A percentile compares a stretch with the other conserved stretches of the same genome.
Evolutionary conservation across 1,140 invertebrate species (phyloP).

Genomic region (Pristionchus pacificus): DNA sequence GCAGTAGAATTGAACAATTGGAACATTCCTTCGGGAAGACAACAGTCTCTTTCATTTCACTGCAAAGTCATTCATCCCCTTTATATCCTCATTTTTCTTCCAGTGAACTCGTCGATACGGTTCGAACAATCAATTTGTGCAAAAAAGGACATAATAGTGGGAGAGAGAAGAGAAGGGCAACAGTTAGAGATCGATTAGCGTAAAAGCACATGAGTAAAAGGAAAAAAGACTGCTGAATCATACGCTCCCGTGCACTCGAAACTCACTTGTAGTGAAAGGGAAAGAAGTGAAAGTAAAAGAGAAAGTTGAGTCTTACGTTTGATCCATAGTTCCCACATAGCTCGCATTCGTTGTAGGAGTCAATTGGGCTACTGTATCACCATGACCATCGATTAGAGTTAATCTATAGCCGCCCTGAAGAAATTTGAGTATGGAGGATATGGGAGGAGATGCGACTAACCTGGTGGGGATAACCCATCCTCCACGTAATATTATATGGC

Average conservation of each 20-base stretch:
- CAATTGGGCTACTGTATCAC: slow-evolving; percentile 9
- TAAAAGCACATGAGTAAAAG: no score
- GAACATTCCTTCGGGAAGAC: slow-evolving; percentile 78
- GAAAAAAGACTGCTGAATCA: no score
- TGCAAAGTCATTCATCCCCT: slow-evolving; percentile 12
- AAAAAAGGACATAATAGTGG: not conserved
- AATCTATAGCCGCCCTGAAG: slow-evolving; percentile 23
- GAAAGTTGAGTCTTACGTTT: no score
- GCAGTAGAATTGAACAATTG: slow-evolving; percentile 81
- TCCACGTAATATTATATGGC: slow-evolving; percentile 84
- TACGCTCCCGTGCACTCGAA: no score
- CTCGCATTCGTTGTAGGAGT: not conserved
- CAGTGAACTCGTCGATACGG: slow-evolving; percentile 71
- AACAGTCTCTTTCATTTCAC: slow-evolving; percentile 31
- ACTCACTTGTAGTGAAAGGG: no score
- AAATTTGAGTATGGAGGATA: not conserved
- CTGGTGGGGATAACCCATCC: slow-evolving; percentile 83
- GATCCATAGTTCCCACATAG: slow-evolving; percentile 72
- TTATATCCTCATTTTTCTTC: slow-evolving; percentile 70
- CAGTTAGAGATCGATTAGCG: slow-evolving; percentile 73
- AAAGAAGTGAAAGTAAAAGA: no score
- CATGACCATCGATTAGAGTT: not conserved
- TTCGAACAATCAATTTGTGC: slow-evolving; percentile 13
- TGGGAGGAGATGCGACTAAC: slow-evolving; percentile 62
- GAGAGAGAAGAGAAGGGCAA: slow-evolving; percentile 67